A percentile compares a stretch with the other conserved stretches of the same genome.
phyloP scores from a whole-genome alignment of 2,888 invertebrate genomes.

The Incurvaria masculella region DNA sequence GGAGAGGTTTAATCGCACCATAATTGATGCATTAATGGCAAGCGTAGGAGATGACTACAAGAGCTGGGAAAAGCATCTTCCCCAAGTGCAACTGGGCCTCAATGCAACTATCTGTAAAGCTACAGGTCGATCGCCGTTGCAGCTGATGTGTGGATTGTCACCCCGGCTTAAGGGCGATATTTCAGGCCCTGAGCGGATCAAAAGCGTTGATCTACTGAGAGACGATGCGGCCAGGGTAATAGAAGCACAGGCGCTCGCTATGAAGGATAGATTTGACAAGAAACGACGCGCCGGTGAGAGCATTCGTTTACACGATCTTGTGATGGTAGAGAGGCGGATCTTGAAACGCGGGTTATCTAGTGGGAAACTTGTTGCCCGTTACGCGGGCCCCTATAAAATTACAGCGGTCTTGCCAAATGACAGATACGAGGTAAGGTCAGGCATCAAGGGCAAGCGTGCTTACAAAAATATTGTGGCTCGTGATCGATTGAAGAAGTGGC shows the following conservation, averaged over 20 bases:
- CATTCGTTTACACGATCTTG: neutral
- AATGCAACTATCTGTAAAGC: neutral
- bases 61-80: neutral
- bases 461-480: neutral
- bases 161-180: neutral
- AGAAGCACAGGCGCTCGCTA: neutral
- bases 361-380: neutral
- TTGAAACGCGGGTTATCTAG: neutral
- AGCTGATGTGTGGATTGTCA: neutral
- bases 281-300: neutral
- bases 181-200: neutral
- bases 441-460: neutral
- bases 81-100: neutral
- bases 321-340: neutral
- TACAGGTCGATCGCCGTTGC: neutral
- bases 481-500: neutral
- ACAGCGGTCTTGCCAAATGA: neutral
- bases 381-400: neutral
- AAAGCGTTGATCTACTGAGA: neutral
- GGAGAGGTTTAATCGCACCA: constrained; percentile 1
- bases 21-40: neutral
- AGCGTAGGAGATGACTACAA: neutral
- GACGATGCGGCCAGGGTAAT: neutral
- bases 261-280: neutral
- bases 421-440: neutral